phyloP scores from a whole-genome alignment of 2,888 invertebrate genomes.

The Mesoligia furuncula region DNA sequence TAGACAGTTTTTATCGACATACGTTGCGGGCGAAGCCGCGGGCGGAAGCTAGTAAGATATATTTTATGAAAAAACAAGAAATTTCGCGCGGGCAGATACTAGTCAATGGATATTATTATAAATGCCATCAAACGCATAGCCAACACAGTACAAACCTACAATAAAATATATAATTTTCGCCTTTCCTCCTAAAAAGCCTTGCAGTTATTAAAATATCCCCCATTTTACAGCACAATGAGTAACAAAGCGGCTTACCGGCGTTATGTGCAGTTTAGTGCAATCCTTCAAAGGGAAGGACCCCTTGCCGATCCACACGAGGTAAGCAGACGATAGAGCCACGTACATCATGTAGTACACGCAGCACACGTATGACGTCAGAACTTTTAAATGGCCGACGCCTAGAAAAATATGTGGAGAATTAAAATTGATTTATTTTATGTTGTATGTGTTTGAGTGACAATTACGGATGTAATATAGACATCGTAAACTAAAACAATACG shows the following conservation, averaged over 20 bases:
- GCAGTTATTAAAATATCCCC: conserved; percentile 41
- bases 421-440: conserved; percentile 9
- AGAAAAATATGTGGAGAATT: conserved; percentile 61
- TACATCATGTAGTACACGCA: conserved; percentile 91
- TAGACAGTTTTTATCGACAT: too few relatives aligned
- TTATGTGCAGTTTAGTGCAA: conserved; percentile 90
- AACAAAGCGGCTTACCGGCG: conserved; percentile 82
- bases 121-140: not conserved
- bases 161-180: not conserved
- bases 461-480: not conserved
- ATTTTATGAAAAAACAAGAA: not conserved
- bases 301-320: conserved; percentile 91
- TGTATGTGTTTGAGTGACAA: not conserved
- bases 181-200: not conserved
- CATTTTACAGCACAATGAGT: conserved; percentile 24
- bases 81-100: not conserved
- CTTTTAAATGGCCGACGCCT: conserved; percentile 92
- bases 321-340: conserved; percentile 90
- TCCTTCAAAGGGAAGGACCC: conserved; percentile 91
- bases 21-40: too few relatives aligned
- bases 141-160: not conserved
- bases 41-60: too few relatives aligned
- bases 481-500: not conserved
- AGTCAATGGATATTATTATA: not conserved
- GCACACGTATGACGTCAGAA: conserved; percentile 91